These are phyloP conservation scores for Lucilia sericata DNA, from an alignment of 1,140 invertebrate species.

Conservation along the genomic window DNA sequence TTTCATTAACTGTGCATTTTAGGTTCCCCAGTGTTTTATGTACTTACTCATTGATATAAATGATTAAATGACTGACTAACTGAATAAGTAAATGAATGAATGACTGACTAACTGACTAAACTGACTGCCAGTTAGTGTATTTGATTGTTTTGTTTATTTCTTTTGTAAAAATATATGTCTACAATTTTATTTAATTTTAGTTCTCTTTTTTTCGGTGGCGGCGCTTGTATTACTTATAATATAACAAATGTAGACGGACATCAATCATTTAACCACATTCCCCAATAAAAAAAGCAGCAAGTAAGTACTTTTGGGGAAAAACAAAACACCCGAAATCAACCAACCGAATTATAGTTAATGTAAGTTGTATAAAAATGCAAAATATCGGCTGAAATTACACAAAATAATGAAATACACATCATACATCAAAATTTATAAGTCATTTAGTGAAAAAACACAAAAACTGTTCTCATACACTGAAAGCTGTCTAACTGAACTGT, in stretches of 20 bases:
- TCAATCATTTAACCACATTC: background rate
- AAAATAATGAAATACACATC: conserved; percentile 18
- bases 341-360: background rate
- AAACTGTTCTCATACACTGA: background rate
- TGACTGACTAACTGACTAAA: background rate
- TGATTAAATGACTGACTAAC: conserved; percentile 14
- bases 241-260: background rate
- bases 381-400: background rate
- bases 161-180: too few species aligned
- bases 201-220: background rate
- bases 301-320: too few species aligned
- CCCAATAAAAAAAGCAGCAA: background rate
- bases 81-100: background rate
- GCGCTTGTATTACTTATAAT: background rate
- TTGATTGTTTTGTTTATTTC: too few species aligned
- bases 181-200: background rate
- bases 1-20: too few species aligned
- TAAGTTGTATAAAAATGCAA: background rate
- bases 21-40: background rate
- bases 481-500: background rate
- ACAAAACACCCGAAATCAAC: background rate
- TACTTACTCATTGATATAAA: background rate
- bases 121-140: too few species aligned
- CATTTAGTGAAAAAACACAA: background rate
- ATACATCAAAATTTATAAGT: conserved; percentile 11